Conservation (phyloP, 2,797 vertebrate species). For the Microctenopoma steveboyesi region DNA sequence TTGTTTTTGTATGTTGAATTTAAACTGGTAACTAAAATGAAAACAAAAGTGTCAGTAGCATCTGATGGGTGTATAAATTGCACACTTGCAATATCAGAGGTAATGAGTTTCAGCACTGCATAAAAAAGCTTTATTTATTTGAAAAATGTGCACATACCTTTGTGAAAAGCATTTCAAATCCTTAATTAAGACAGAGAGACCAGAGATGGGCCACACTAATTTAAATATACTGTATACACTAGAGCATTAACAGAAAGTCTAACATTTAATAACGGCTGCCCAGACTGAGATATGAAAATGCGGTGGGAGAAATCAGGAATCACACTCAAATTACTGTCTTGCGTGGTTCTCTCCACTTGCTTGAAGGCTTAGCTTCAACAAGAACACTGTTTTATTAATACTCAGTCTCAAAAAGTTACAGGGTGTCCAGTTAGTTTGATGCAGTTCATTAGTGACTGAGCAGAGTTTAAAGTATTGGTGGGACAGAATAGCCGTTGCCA, state of each 20-base stretch:
- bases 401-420: conserved; percentile 15
- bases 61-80: not conserved
- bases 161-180: not conserved
- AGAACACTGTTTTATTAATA: conserved; percentile 14
- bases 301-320: conserved; percentile 15
- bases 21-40: not conserved
- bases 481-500: not conserved
- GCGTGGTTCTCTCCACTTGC: conserved; percentile 9
- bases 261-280: conserved; percentile 10
- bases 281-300: conserved; percentile 2
- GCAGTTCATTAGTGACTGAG: conserved; percentile 31
- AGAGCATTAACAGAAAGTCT: conserved; percentile 2
- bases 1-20: conserved; percentile 1
- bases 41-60: not conserved
- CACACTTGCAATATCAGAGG: not conserved
- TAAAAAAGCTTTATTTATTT: not conserved
- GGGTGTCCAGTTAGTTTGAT: conserved; percentile 5
- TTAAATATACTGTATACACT: not conserved
- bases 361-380: conserved; percentile 11
- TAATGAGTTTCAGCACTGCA: not conserved
- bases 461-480: not conserved
- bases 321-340: conserved; percentile 8
- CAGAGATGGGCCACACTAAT: not conserved
- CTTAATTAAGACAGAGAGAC: not conserved
- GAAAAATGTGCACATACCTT: not conserved